phyloP scores from a whole-genome alignment of 2,797 vertebrate species.

The Helostoma temminkii region DNA sequence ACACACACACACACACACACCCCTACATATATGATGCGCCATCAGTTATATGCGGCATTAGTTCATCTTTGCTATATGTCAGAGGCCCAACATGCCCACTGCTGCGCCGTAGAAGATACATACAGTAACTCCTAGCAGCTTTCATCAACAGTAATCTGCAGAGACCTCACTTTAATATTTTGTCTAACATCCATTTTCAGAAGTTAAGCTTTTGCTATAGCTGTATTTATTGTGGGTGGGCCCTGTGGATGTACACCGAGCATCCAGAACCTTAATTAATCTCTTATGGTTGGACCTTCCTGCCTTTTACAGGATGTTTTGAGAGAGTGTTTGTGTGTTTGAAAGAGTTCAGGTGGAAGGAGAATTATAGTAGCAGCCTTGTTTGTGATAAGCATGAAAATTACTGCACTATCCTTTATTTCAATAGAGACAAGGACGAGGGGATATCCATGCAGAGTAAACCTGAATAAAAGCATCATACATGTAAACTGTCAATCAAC shows the following conservation, averaged over 20 bases:
- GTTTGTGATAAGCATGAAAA: constrained; percentile 45
- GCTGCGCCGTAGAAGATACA: constrained; percentile 22
- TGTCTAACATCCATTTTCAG: constrained; percentile 35
- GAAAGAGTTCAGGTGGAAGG: constrained; percentile 38
- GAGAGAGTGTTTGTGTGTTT: constrained; percentile 19
- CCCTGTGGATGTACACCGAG: constrained; percentile 37
- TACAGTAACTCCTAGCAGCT: constrained; percentile 18
- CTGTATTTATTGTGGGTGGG: constrained; percentile 51
- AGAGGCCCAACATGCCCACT: constrained; percentile 26
- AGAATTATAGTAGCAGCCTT: constrained; percentile 34
- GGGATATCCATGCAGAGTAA: constrained; percentile 17
- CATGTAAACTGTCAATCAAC: constrained; percentile 20
- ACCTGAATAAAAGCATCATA: constrained; percentile 13
- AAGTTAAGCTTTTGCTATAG: constrained; percentile 32
- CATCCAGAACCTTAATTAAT: constrained; percentile 41
- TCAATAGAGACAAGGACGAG: constrained; percentile 21
- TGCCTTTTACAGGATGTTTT: constrained; percentile 33
- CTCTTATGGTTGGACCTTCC: constrained; percentile 40
- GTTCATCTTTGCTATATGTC: constrained; percentile 47
- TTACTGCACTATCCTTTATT: constrained; percentile 25
- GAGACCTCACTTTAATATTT: constrained; percentile 40
- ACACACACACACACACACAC: constrained; percentile 5
- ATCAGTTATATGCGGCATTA: constrained; percentile 61
- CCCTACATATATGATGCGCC: constrained; percentile 26
- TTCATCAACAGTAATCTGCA: constrained; percentile 26